These are phyloP conservation scores for Meandrina meandrites DNA, from an alignment of 92 coral and sea anemone genomes.

Conservation along the genomic window DNA sequence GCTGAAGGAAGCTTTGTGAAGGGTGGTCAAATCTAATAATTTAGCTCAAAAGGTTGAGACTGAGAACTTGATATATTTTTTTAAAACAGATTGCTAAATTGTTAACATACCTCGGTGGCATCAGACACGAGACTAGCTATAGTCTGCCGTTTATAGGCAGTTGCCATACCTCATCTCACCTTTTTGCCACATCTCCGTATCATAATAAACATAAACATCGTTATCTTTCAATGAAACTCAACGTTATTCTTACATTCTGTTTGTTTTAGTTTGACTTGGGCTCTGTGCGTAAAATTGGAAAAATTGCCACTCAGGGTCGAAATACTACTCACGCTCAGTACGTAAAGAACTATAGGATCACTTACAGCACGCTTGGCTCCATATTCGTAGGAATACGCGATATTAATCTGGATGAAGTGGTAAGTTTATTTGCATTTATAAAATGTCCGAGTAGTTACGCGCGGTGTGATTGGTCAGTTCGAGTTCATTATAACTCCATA, in stretches of 20 bases:
- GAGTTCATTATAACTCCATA: too few species aligned
- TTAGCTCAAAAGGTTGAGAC: too few species aligned
- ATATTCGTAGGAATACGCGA: not conserved
- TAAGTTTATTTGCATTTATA: not conserved
- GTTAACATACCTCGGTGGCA: not conserved
- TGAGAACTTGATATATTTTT: not conserved
- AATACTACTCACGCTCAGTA: constrained; percentile 38
- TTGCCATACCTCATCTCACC: not conserved
- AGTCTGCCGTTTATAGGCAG: not conserved
- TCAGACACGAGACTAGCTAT: not conserved
- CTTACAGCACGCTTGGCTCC: not conserved
- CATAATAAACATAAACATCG: too few species aligned
- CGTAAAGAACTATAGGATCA: constrained; percentile 32
- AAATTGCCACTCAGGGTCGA: constrained; percentile 62
- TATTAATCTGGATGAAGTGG: not conserved
- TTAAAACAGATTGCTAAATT: not conserved
- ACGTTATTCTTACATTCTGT: not conserved
- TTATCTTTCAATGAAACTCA: too few species aligned
- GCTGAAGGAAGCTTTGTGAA: not conserved
- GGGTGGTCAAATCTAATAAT: not conserved
- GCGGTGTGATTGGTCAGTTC: too few species aligned
- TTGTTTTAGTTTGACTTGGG: constrained; percentile 60
- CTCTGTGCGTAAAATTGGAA: constrained; percentile 29
- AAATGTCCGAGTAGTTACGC: too few species aligned
- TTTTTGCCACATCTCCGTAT: not conserved